These are phyloP conservation scores for Pasiphila rectangulata DNA, from an alignment of 2,888 invertebrate genomes.

Conservation along the genomic window DNA sequence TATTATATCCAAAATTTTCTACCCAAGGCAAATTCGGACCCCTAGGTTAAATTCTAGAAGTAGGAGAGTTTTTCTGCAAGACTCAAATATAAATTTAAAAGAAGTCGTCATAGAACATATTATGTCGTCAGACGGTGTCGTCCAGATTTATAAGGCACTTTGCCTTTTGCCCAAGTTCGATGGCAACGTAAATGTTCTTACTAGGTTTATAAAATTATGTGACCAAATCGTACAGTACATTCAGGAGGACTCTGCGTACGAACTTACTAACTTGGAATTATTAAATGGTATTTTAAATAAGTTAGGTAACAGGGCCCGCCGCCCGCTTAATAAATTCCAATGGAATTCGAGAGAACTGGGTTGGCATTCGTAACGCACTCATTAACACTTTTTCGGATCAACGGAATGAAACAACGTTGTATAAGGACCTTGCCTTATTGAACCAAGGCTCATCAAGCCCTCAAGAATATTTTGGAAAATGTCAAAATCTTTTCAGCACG, in stretches of 20 bases:
- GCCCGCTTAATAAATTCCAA: constrained; percentile 33
- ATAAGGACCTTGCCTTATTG: constrained; percentile 29
- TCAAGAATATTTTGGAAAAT: constrained; percentile 35
- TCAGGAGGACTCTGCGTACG: background rate
- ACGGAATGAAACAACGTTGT: constrained; percentile 32
- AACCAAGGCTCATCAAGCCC: constrained; percentile 28
- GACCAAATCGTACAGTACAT: constrained; percentile 26
- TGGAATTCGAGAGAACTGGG: constrained; percentile 33
- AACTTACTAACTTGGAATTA: constrained; percentile 18
- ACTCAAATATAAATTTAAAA: too few species aligned
- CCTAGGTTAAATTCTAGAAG: too few species aligned
- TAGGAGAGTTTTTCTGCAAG: too few species aligned
- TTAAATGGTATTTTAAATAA: constrained; percentile 30
- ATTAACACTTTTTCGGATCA: constrained; percentile 36
- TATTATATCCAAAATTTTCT: too few species aligned
- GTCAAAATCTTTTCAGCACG: constrained; percentile 30
- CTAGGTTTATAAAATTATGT: constrained; percentile 33
- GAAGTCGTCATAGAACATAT: too few species aligned
- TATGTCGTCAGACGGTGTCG: too few species aligned
- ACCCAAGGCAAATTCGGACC: too few species aligned
- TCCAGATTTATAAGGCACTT: background rate
- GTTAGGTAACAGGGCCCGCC: constrained; percentile 31
- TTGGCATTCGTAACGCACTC: constrained; percentile 26
- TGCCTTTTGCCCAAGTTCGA: constrained; percentile 16
- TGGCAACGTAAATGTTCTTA: constrained; percentile 30